Base-by-base conservation (phyloP, 2,888 invertebrate species). In the Drosophila trichaetosa region DNA sequence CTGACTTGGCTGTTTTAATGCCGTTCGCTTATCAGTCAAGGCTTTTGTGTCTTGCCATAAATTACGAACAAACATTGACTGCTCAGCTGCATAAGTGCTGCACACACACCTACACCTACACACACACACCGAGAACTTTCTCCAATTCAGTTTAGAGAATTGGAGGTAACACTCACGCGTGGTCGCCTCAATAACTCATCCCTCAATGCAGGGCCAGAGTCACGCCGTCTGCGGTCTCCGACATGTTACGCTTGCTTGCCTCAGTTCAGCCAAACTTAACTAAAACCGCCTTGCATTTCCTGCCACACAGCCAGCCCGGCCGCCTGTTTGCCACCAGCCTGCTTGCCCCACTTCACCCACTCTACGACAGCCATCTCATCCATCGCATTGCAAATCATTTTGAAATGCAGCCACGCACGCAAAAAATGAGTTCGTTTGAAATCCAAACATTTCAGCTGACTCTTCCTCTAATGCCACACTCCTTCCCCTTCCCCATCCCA, bases 381-480 rank as follows among this genome's bases (percentile, higher is more conserved):
- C 77, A 66, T 63, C 64, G 70, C 73, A 67, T 79, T 73, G 86
- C 81, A 90, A 87, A 86, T 86, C 79, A 90, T 88, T 87, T 74
- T 73, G 74, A 90, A 87, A 90, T 87, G 86, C 86, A 86, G 80
- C 85, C 70, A 90, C 87, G 87, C 89, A 89, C 89, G 85, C 85
- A 69, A 84, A 87, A 87, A 85, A 87, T 85, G 89, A 85, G 89
- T 89, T 88, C 83, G 84, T 83, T 83, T 81, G 87, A 86, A 88
- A 90, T 83, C 87, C 90, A 86, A 88, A 80, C 87, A 88, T 83
- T 86, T 89, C 74, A 73, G 70, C 73, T 59, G 69, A 53, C 78
- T 69, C 58, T 66, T 42, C 31, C 57, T 31, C 57, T 31, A 57
- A 57, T 57, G 11, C 57, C 40, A 18, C 51, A 34, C 56, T 48